Base-by-base conservation (phyloP, 1,140 invertebrate genomes). In the Drosophila suzukii region DNA sequence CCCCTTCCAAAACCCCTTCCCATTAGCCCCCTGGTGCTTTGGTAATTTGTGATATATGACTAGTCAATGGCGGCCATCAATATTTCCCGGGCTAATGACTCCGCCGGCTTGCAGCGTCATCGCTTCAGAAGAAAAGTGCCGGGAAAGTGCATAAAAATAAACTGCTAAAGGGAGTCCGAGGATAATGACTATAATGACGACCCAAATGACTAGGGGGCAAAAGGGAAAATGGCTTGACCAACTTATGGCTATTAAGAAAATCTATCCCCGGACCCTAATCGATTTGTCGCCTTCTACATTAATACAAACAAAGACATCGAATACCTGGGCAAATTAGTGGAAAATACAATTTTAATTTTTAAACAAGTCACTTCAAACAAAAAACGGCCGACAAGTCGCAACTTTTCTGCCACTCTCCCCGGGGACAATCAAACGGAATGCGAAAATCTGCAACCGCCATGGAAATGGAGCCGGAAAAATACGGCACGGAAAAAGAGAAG, bases 1-100 rank as follows among this genome's bases (percentile, higher is more conserved):
- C 43, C 47, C 12, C 1, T 2, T 43, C 17, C 20, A 20, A 20
- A 8, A 13, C 24, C 60, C 3, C 15, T n/a, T 11, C 32, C 32
- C 34, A 20, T 17, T 36, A 65, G 27, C 44, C 39, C 36, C 44
- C 62, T 47, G 56, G 34, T 50, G 61, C 47, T 65, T 68, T 50
- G 61, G 50, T 51, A 76, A 79, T 88, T 88, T 86, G 59, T 88
- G 70, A 82, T 82, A 82, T 78, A 88, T 88, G 75, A 54, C 70
- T 60, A 61, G 61, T 72, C 67, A 58, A 82, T 78, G 61, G 75
- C 55, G 81, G 73, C 49, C 83, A 86, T 86, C 79, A 88, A 86
- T 82, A 86, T 88, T 82, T 77, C 63, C 75, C 27, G 58, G 76
- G 68, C 79, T 88, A 85, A 82, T 75, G 78, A 78, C 74, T 72